phyloP scores from a whole-genome alignment of 1,140 invertebrate species.

The Geopemphigus sp. region DNA sequence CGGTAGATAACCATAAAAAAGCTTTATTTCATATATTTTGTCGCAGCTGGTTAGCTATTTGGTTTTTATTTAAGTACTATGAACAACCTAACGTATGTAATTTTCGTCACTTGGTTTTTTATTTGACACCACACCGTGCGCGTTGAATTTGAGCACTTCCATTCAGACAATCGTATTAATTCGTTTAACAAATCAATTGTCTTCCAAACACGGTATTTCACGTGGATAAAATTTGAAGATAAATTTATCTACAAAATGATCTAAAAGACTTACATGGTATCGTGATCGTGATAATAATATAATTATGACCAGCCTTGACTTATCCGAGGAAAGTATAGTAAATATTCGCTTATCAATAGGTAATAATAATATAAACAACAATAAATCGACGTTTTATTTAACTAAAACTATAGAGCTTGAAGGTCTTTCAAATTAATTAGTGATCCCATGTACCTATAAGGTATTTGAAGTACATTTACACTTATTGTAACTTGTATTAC shows the following conservation, averaged over 20 bases:
- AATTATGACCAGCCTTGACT: slow-evolving; percentile 13
- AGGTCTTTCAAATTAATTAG: slow-evolving; percentile 20
- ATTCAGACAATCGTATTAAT: too few relatives aligned
- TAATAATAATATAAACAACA: slow-evolving; percentile 6
- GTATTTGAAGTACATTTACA: slow-evolving; percentile 15
- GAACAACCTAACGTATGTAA: too few relatives aligned
- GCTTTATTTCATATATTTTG: too few relatives aligned
- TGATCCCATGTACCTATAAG: background rate
- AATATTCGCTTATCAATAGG: background rate
- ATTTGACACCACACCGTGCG: too few relatives aligned
- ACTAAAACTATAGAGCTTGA: slow-evolving; percentile 15
- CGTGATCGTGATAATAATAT: background rate
- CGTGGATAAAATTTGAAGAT: background rate
- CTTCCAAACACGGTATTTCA: too few relatives aligned
- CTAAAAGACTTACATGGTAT: background rate
- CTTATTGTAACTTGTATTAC: background rate
- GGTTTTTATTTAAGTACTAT: too few relatives aligned
- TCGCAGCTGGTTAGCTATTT: too few relatives aligned
- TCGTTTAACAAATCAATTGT: too few relatives aligned
- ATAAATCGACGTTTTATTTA: slow-evolving; percentile 15
- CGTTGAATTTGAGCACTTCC: too few relatives aligned
- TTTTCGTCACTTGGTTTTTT: too few relatives aligned
- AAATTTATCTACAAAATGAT: too few relatives aligned
- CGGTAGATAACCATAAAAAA: too few relatives aligned
- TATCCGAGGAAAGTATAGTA: slow-evolving; percentile 9